Evolutionary conservation across 2,113 vertebrate species (phyloP), one percentile per base, ranked within the genome.

Genomic region (Anthoscopus minutus): DNA sequence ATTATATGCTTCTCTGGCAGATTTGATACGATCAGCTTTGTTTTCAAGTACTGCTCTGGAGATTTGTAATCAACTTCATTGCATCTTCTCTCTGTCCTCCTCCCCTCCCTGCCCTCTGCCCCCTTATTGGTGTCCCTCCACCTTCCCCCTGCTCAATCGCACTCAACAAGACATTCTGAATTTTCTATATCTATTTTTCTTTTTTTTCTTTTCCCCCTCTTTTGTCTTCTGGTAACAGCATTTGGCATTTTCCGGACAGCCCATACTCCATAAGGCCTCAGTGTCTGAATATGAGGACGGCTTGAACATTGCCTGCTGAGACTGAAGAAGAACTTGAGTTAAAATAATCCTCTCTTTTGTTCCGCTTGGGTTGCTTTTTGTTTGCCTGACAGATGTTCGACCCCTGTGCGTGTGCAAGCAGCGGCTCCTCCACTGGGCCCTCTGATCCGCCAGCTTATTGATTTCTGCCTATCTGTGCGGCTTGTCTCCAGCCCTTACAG

Each of bases 331-430:
- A 96, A 96, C 97, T 96, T 96, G 96, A 97, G 97, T 95, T 97
- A 97, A 97, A 97, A 97, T 97, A 98, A 97, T 97, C 97, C 97
- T 93, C 97, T 93, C 96, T 95, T 98, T 97, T 98, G 97, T 97
- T 97, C 97, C 86, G 85, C 95, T 92, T 94, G 72, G 94, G 88
- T 95, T 97, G 96, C 96, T 97, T 96, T 97, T 96, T 96, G 95
- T 96, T 96, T 97, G 97, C 97, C 96, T 96, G 97, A 97, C 98
- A 98, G 97, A 97, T 98, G 97, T 97, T 97, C 96, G 3, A 97
- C 97, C 96, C 96, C 91, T 93, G 95, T 94, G 92, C 80, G 69
- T 91, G 81, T 92, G 93, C 95, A 83, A 13, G 8, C 84, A 96
- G 93, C 78, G 35, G 94, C 95, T 95, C 92, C 95, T 95, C 83